phyloP scores from a whole-genome alignment of 2,888 invertebrate genomes.

The Therioaphis trifolii region DNA sequence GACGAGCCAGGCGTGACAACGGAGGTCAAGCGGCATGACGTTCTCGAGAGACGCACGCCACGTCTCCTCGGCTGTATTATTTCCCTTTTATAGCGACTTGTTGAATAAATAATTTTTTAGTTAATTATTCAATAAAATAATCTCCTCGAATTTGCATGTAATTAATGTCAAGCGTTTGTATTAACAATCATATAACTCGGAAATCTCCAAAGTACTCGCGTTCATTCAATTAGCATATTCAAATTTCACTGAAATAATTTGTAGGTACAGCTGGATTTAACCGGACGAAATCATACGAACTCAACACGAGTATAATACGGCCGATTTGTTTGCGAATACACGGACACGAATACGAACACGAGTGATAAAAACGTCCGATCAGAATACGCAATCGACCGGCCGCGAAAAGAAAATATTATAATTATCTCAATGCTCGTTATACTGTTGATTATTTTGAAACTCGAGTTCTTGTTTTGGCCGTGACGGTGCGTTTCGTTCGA shows the following conservation, averaged over 20 bases:
- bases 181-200: not conserved
- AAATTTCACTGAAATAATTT: slow-evolving; percentile 1
- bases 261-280: not conserved
- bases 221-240: slow-evolving; percentile 3
- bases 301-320: not conserved
- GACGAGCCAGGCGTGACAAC: not conserved
- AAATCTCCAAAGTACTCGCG: not conserved
- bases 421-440: no score
- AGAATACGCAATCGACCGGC: no score
- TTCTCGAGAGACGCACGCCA: not conserved
- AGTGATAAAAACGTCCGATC: not conserved
- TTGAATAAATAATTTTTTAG: slow-evolving; percentile 37
- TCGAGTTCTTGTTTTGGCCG: no score
- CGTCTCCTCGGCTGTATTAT: not conserved
- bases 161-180: not conserved
- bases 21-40: not conserved
- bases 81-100: slow-evolving; percentile 18
- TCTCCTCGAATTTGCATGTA: not conserved
- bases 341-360: no score
- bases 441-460: no score
- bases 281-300: not conserved
- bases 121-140: slow-evolving; percentile 14
- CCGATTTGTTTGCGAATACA: no score
- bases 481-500: no score
- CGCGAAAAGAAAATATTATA: no score